Evolutionary conservation across 2,888 invertebrate species (phyloP), one percentile per base, ranked within the genome.

Genomic region (Linyphia triangularis): DNA sequence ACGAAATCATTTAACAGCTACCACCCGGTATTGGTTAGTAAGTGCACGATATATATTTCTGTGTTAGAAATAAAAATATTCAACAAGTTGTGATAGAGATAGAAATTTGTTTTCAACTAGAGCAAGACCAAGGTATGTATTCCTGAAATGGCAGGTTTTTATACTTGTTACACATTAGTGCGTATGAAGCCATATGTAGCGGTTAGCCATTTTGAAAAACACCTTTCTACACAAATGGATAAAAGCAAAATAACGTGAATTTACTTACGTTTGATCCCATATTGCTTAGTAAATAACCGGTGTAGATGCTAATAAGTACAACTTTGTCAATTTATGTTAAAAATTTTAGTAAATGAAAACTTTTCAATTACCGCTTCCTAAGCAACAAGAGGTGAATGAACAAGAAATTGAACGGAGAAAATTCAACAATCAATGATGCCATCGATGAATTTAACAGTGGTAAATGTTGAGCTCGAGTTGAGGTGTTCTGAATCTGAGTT

Each of bases 201-300:
- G 37, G 37, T 72, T 72, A 72, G 72, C 72, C 72, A 72, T 72
- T 72, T 72, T 72, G 51, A 70, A 72, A 26, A n/a, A 10, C 28
- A 9, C 2, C 9, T 24, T 6, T n/a, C 19, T 3, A 28, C 19
- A 28, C 30, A 7, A 26, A 69, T 22, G 37, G 33, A 51, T 40
- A 4, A 72, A 28, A n/a, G n/a, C 5, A 6, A 72, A 37, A 33
- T n/a, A n/a, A n/a, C 13, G 16, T n/a, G n/a, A 5, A 37, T 24
- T 72, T 5, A 72, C 72, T 72, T 19, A 72, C 72, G 26, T 72
- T 72, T 72, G 72, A 51, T 51, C 51, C 43, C 72, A 72, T 72
- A 51, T 72, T 72, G 6, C n/a, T 51, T 5, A 16, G 5, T n/a
- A 51, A 51, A 16, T 13, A 13, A 16, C 16, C 16, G 13, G 16